These are phyloP conservation scores for Xiphophorus maculatus DNA, from an alignment of 2,113 vertebrate species.

Conservation along the genomic window DNA sequence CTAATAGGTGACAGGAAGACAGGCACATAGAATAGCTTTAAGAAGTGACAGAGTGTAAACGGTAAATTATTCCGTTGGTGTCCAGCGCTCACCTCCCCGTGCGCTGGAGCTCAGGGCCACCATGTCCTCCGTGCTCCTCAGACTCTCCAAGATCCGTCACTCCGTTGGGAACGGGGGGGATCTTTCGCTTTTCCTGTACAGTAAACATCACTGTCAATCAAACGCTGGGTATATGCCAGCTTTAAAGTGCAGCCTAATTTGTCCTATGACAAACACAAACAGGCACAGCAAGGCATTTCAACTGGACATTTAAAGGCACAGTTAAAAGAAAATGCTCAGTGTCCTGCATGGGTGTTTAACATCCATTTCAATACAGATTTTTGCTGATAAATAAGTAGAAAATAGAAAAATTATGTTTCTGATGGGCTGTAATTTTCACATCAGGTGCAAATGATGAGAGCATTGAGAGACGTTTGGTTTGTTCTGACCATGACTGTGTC, in stretches of 20 bases:
- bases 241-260: not conserved
- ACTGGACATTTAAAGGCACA: not conserved
- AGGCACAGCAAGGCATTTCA: too few species aligned
- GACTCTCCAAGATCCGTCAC: conserved; percentile 90
- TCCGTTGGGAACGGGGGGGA: conserved; percentile 93
- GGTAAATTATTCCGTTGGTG: not conserved
- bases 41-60: conserved; percentile 10
- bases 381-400: too few species aligned
- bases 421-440: too few species aligned
- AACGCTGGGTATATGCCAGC: not conserved
- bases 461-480: too few species aligned
- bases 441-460: too few species aligned
- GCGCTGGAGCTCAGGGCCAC: conserved; percentile 93
- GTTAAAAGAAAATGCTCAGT: not conserved
- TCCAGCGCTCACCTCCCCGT: conserved; percentile 89
- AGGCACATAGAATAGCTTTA: conserved; percentile 2
- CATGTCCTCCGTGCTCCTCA: conserved; percentile 90
- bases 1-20: conserved; percentile 22
- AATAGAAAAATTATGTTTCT: too few species aligned
- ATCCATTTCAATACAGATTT: too few species aligned
- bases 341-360: not conserved
- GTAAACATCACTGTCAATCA: conserved; percentile 54
- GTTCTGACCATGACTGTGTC: too few species aligned
- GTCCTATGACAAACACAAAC: not conserved
- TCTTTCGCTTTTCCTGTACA: conserved; percentile 93